Evolutionary conservation across 1,140 invertebrate genomes (phyloP).

Genomic region (Hypothenemus hampei): DNA sequence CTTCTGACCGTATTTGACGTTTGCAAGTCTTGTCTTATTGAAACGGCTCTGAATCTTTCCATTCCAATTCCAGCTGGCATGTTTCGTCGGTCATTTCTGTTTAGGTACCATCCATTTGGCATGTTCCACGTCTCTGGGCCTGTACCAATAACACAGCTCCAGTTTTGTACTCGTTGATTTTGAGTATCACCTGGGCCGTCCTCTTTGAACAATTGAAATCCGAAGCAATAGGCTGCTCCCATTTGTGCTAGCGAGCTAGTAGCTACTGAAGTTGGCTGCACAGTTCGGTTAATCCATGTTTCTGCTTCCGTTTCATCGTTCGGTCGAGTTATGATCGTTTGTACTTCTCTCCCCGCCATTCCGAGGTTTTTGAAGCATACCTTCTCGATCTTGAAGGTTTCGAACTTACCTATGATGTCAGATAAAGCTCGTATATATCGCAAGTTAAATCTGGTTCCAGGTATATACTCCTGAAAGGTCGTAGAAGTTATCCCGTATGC

Average conservation of each 20-base stretch:
- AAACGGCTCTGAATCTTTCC: conserved; percentile 20
- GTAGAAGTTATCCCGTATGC: conserved; percentile 23
- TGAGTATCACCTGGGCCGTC: conserved; percentile 10
- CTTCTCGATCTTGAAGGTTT: conserved; percentile 30
- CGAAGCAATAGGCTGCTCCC: conserved; percentile 22
- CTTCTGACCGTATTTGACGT: conserved; percentile 2
- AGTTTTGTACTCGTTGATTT: conserved; percentile 9
- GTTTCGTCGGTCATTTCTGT: conserved; percentile 24
- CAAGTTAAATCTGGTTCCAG: conserved; percentile 30
- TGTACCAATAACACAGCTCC: conserved; percentile 20
- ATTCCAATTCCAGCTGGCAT: conserved; percentile 23
- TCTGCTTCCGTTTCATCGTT: conserved; percentile 16
- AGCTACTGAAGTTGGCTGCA: conserved; percentile 18
- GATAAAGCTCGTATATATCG: conserved; percentile 23
- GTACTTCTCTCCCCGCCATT: conserved; percentile 23
- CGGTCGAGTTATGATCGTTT: conserved; percentile 25
- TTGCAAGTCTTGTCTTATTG: conserved; percentile 16
- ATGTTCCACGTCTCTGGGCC: conserved; percentile 13
- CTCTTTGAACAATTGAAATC: conserved; percentile 20
- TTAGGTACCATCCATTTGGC: conserved; percentile 28
- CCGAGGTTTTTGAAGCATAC: conserved; percentile 25
- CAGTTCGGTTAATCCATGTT: conserved; percentile 11
- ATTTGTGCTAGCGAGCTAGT: conserved; percentile 20
- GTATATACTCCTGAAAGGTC: conserved; percentile 22
- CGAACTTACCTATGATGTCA: conserved; percentile 13